Base-by-base conservation (phyloP, 2,888 invertebrate species). In the Nebria brevicollis region DNA sequence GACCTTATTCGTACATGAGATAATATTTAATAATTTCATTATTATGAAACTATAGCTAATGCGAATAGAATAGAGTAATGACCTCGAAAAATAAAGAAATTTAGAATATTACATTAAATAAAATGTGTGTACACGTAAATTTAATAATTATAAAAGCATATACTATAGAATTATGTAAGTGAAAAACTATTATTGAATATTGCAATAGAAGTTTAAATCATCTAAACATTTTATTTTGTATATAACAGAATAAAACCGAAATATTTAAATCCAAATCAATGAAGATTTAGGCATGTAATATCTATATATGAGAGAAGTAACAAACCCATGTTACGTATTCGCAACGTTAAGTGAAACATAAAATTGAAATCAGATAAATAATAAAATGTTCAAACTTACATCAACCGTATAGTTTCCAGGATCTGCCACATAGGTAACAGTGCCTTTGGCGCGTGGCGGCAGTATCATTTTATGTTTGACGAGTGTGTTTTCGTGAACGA, bases 401-500 rank as follows among this genome's bases (percentile, higher is more conserved):
- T 95, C 95, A 85, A 98, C 96, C 84, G 94, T 94, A 91, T 99
- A 99, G 89, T 95, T 96, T 85, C 99, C 99, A 8, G 95, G 90
- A 77, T 96, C 95, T 43, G 99, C 99, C 85, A 99, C 93, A 89
- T 96, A 99, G 0, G 97, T 97, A 85, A 99, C 95, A 13, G 98
- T 99, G 84, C 99, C 99, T 91, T 97, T 97, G 79, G 96, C 96
- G 86, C 94, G 95, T 7, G 99, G 98, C 43, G 97, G 97, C 84
- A 99, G 90, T 89, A 99, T 92, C 92, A 99, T 94, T 91, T 95
- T 96, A 91, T 99, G 99, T 89, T 98, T 98, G 74, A 99, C 97
- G 84, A 99, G 92, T 25, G 97, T 96, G 90, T 99, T 99, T 91
- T 99, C 99, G 87, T 97, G 96, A 8, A 99, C 99, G 82, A 96